Conservation (phyloP, 2,888 invertebrate species). For the Coecobrya sp. region DNA sequence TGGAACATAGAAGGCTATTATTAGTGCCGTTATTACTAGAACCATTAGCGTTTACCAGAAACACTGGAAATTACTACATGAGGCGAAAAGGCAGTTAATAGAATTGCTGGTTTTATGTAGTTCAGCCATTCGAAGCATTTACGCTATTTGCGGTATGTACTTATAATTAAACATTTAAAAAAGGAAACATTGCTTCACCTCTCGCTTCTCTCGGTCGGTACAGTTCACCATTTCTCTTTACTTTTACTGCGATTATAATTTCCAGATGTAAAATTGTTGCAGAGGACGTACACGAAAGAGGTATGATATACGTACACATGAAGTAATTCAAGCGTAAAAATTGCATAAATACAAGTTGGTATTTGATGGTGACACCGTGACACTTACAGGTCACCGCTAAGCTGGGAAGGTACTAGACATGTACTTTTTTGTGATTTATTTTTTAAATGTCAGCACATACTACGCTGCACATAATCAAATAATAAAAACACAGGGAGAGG, state of each 20-base stretch:
- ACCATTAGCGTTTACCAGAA: constrained; percentile 30
- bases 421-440: not conserved
- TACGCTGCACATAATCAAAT: constrained; percentile 19
- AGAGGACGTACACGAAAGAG: no score
- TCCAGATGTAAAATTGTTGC: not conserved
- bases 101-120: constrained; percentile 27
- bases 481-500: constrained; percentile 12
- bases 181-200: constrained; percentile 27
- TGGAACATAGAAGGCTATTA: not conserved
- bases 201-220: not conserved
- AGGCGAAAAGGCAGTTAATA: constrained; percentile 23
- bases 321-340: not conserved
- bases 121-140: constrained; percentile 6
- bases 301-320: not conserved
- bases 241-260: not conserved
- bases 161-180: constrained; percentile 65
- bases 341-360: not conserved
- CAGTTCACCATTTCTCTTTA: not conserved
- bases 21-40: constrained; percentile 4
- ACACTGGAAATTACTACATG: constrained; percentile 5
- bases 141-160: constrained; percentile 11
- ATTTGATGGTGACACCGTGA: not conserved
- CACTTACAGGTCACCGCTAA: not conserved
- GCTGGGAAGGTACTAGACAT: not conserved
- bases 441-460: constrained; percentile 20